phyloP scores from a whole-genome alignment of 2,888 invertebrate species.

The Philereme vetulata region DNA sequence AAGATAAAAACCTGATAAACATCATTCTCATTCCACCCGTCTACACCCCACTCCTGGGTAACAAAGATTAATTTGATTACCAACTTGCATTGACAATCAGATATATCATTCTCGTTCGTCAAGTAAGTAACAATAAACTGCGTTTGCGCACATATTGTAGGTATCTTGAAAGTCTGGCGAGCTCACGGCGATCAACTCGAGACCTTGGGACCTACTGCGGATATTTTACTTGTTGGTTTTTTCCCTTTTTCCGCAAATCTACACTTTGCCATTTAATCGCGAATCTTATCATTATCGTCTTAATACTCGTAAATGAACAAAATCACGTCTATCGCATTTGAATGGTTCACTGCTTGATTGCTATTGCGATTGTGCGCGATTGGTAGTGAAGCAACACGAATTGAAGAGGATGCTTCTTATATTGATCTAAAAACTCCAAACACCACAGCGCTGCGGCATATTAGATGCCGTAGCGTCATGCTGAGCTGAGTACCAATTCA shows the following conservation, averaged over 20 bases:
- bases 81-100: slow-evolving; percentile 13
- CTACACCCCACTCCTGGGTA: slow-evolving; percentile 1
- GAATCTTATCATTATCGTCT: slow-evolving; percentile 40
- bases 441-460: too few relatives aligned
- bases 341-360: slow-evolving; percentile 19
- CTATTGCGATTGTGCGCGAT: slow-evolving; percentile 10
- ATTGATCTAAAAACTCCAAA: slow-evolving; percentile 2
- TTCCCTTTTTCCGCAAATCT: slow-evolving; percentile 73
- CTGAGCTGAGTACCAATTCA: too few relatives aligned
- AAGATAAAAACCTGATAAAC: background rate
- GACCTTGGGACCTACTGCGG: slow-evolving; percentile 74
- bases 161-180: slow-evolving; percentile 68
- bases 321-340: slow-evolving; percentile 50
- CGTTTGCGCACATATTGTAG: slow-evolving; percentile 53
- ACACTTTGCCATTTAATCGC: slow-evolving; percentile 49
- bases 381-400: slow-evolving; percentile 12
- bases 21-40: background rate
- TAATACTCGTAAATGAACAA: slow-evolving; percentile 33
- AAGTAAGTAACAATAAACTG: slow-evolving; percentile 45
- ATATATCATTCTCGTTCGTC: slow-evolving; percentile 24
- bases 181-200: slow-evolving; percentile 74
- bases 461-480: too few relatives aligned
- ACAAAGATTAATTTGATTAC: slow-evolving; percentile 2
- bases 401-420: slow-evolving; percentile 11
- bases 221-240: slow-evolving; percentile 70